Evolutionary conservation across 1,140 invertebrate species (phyloP).

Genomic region (Bombus pyrosoma): DNA sequence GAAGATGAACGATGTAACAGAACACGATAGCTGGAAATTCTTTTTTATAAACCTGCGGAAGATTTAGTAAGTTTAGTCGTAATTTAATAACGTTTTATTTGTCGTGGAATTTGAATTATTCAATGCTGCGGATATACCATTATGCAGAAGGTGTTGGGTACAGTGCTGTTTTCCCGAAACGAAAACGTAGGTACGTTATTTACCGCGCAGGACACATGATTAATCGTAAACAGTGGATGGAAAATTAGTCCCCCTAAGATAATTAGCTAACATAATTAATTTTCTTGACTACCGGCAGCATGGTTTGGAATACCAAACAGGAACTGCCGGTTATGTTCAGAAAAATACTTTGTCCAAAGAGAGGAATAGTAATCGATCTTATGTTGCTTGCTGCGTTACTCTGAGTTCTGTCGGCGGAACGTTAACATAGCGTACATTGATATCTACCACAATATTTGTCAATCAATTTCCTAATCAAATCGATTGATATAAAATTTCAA

Average conservation of each 20-base stretch:
- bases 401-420: neutral
- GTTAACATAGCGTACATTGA: neutral
- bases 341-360: conserved; percentile 51
- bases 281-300: conserved; percentile 65
- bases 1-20: neutral
- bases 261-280: conserved; percentile 78
- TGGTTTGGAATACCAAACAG: conserved; percentile 74
- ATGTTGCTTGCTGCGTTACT: neutral
- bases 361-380: conserved; percentile 38
- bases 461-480: neutral
- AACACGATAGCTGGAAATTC: neutral
- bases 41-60: neutral
- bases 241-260: conserved; percentile 77
- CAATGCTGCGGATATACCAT: neutral
- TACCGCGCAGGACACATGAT: conserved; percentile 67
- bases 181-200: conserved; percentile 62
- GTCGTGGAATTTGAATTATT: conserved; percentile 28
- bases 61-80: neutral
- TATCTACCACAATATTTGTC: neutral
- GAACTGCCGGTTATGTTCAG: conserved; percentile 33
- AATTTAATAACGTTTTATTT: conserved; percentile 31
- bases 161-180: conserved; percentile 38
- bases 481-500: no score
- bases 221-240: conserved; percentile 74
- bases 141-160: conserved; percentile 28